Evolutionary conservation across 2,888 invertebrate genomes (phyloP), one percentile per base, ranked within the genome.

Genomic region (Ypsolopha sequella): DNA sequence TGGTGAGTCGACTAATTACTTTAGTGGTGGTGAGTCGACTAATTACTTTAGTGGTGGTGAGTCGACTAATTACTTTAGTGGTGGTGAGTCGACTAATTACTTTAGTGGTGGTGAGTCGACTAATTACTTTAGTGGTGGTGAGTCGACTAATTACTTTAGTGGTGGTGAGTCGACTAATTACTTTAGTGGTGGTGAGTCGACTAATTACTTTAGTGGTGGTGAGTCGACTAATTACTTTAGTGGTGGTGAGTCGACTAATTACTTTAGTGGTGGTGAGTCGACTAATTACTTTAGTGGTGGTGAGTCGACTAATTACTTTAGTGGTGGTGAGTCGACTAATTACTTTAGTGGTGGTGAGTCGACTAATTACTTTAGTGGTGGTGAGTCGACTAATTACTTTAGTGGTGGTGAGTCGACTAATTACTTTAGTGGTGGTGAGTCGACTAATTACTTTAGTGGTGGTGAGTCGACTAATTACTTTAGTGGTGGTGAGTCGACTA

Each of bases 281-380:
- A 36, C 47, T n/a, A n/a, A n/a, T n/a, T n/a, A n/a, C 36, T 43
- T 48, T 50, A 39, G 48, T 33, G 50, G 50, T n/a, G n/a, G 43
- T 36, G 49, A 14, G 41, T 13, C 13, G 47, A 36, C 47, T n/a
- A n/a, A n/a, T n/a, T n/a, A n/a, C 36, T 43, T 48, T 50, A 39
- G 48, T 33, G 50, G 50, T n/a, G n/a, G 43, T 36, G 49, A 14
- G 41, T 13, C 13, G 47, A 36, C 47, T n/a, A n/a, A n/a, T n/a
- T n/a, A n/a, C 36, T 43, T 48, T 50, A 39, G 48, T 33, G 50
- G 50, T n/a, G n/a, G 43, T 36, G 49, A 14, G 41, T 13, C 13
- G 47, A 36, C 47, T n/a, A n/a, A n/a, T n/a, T n/a, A n/a, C 36
- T 43, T 48, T 50, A 39, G 48, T 33, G 50, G 50, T n/a, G n/a